Evolutionary conservation across 2,113 vertebrate species (phyloP).

Genomic region (Hippocampus comes): DNA sequence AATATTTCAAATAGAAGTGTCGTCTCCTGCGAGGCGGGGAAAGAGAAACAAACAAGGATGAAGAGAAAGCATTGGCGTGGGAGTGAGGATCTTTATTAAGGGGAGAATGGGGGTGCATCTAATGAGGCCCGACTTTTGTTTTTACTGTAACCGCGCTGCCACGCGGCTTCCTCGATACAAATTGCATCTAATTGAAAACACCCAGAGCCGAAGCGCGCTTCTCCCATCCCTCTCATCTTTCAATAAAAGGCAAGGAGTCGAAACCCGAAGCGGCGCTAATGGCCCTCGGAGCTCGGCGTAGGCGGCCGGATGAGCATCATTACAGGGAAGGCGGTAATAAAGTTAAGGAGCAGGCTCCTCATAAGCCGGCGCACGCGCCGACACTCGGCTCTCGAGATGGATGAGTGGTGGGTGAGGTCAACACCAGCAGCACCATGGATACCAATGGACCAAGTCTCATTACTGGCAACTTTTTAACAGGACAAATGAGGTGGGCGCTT

Average conservation of each 20-base stretch:
- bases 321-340: slow-evolving; percentile 19
- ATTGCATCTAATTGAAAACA: neutral
- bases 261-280: slow-evolving; percentile 6
- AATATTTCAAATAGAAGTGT: slow-evolving; percentile 19
- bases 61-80: neutral
- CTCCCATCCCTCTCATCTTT: neutral
- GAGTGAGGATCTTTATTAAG: neutral
- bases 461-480: too few species aligned
- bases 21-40: slow-evolving; percentile 15
- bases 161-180: slow-evolving; percentile 2
- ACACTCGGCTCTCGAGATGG: neutral
- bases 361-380: neutral
- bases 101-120: neutral
- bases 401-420: neutral
- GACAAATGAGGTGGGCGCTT: too few species aligned
- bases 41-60: neutral
- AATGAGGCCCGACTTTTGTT: slow-evolving; percentile 1
- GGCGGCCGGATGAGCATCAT: slow-evolving; percentile 22
- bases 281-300: slow-evolving; percentile 8
- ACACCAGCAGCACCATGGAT: slow-evolving; percentile 3
- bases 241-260: neutral
- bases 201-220: slow-evolving; percentile 17
- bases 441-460: neutral
- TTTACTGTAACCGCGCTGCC: neutral
- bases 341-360: neutral